Conservation (phyloP, 2,888 invertebrate genomes). For the Dichetophora obliterata region DNA sequence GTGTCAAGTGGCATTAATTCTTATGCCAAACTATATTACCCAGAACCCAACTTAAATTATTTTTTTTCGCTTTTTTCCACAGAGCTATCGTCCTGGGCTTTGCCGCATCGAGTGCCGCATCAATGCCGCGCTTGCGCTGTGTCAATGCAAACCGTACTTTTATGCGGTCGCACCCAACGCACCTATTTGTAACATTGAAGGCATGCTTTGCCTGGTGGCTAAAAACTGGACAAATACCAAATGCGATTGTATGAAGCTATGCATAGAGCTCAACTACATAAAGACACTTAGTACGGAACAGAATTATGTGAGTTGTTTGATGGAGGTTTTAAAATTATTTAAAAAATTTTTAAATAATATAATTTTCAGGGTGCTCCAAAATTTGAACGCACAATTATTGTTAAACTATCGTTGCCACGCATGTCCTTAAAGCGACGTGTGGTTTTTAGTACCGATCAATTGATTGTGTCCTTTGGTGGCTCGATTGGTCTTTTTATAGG, state of each 20-base stretch:
- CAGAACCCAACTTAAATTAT: too few relatives aligned
- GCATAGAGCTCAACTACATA: conserved; percentile 56
- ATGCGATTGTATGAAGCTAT: conserved; percentile 60
- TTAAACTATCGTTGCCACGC: conserved; percentile 58
- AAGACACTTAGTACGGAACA: conserved; percentile 51
- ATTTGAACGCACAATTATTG: conserved; percentile 56
- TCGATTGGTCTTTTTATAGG: conserved; percentile 67
- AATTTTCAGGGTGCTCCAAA: conserved; percentile 50
- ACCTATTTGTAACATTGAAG: conserved; percentile 58
- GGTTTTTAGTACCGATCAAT: conserved; percentile 65
- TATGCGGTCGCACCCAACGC: conserved; percentile 57
- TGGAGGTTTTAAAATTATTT: too few relatives aligned
- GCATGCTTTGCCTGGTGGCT: conserved; percentile 59
- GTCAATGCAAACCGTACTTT: conserved; percentile 65
- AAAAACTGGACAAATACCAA: conserved; percentile 56
- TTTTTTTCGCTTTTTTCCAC: not conserved
- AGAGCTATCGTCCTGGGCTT: conserved; percentile 62
- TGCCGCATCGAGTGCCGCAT: conserved; percentile 66
- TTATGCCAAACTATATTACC: too few relatives aligned
- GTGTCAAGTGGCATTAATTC: too few relatives aligned
- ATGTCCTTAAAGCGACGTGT: conserved; percentile 62
- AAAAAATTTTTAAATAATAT: not conserved
- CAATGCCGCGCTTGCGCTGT: conserved; percentile 58
- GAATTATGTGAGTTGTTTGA: conserved; percentile 53
- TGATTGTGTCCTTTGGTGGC: conserved; percentile 67